phyloP scores from a whole-genome alignment of 1,140 invertebrate species.

The Diabrotica undecimpunctata region DNA sequence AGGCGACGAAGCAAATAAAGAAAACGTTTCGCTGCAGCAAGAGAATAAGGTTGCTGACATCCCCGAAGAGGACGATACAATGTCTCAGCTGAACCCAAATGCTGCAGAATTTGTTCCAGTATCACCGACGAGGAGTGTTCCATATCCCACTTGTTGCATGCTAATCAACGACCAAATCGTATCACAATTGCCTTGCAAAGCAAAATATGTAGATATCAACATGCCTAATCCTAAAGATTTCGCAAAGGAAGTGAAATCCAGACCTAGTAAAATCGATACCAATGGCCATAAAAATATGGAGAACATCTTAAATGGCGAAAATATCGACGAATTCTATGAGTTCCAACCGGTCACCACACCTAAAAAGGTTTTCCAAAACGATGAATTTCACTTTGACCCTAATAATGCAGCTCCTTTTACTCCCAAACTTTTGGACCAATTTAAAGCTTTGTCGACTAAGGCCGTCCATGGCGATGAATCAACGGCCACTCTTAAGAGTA shows the following conservation, averaged over 20 bases:
- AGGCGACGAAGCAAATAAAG: slow-evolving; percentile 54
- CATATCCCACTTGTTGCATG: slow-evolving; percentile 34
- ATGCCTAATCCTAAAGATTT: slow-evolving; percentile 63
- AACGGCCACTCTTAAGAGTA: slow-evolving; percentile 24
- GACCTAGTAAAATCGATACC: slow-evolving; percentile 57
- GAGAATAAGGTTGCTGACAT: slow-evolving; percentile 31
- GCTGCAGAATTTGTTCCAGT: slow-evolving; percentile 68
- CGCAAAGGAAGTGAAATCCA: slow-evolving; percentile 54
- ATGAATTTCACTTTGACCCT: slow-evolving; percentile 46
- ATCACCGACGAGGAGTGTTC: slow-evolving; percentile 52
- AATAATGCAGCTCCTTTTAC: slow-evolving; percentile 37
- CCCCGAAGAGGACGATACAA: slow-evolving; percentile 50
- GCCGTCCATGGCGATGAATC: slow-evolving; percentile 54
- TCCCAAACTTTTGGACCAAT: slow-evolving; percentile 48
- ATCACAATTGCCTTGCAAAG: slow-evolving; percentile 60
- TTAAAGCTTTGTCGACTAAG: slow-evolving; percentile 51
- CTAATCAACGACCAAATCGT: slow-evolving; percentile 50
- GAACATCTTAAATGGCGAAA: slow-evolving; percentile 44
- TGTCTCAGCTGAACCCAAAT: slow-evolving; percentile 67
- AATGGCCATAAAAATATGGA: slow-evolving; percentile 50
- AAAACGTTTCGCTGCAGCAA: slow-evolving; percentile 34
- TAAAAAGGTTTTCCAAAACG: slow-evolving; percentile 21
- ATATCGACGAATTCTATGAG: slow-evolving; percentile 43
- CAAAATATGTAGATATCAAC: slow-evolving; percentile 53
- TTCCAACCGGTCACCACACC: slow-evolving; percentile 39